These are phyloP conservation scores for Ciconia maguari DNA, from an alignment of 2,113 vertebrate species.

Conservation along the genomic window DNA sequence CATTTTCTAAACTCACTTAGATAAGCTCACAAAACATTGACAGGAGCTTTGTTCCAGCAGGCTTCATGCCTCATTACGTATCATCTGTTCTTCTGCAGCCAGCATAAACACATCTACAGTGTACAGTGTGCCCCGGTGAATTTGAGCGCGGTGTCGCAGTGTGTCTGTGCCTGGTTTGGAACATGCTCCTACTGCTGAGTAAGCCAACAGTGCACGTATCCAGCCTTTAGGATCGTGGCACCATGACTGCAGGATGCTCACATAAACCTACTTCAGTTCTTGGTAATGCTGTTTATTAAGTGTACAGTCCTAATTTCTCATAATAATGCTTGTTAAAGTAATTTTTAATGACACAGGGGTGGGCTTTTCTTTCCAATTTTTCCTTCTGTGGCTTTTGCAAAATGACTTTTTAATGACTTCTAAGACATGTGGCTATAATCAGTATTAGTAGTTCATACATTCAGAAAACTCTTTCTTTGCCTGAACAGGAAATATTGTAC, in stretches of 20 bases:
- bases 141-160: background rate
- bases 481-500: background rate
- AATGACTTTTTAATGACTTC: slow-evolving; percentile 9
- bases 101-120: background rate
- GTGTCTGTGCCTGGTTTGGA: background rate
- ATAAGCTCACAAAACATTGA: background rate
- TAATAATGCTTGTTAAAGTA: background rate
- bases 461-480: background rate
- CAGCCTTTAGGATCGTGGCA: background rate
- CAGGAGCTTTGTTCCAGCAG: slow-evolving; percentile 51
- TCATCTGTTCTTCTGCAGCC: slow-evolving; percentile 34
- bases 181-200: background rate
- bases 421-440: background rate
- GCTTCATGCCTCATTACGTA: background rate
- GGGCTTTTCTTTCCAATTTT: background rate
- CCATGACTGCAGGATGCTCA: accelerated
- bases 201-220: background rate
- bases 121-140: background rate
- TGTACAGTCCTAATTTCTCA: background rate
- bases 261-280: background rate
- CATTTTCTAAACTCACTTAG: background rate
- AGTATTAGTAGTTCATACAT: background rate
- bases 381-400: background rate
- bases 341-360: background rate
- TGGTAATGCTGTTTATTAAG: background rate